Conservation (phyloP, 2,888 invertebrate genomes). For the Papilio gigon region DNA sequence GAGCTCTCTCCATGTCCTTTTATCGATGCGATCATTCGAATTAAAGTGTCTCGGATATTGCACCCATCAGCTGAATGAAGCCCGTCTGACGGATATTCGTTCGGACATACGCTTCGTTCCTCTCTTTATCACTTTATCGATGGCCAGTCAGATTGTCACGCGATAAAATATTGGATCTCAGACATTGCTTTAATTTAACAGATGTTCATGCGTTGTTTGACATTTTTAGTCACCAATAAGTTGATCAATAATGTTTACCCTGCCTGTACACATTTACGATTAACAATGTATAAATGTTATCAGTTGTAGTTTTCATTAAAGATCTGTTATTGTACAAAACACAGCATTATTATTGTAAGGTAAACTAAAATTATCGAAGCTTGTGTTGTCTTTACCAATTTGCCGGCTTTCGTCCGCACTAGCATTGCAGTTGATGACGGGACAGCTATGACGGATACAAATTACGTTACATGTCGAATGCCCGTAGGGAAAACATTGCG, state of each 20-base stretch:
- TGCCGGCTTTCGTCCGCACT: conserved; percentile 19
- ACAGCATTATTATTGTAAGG: neutral
- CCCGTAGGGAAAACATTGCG: conserved; percentile 10
- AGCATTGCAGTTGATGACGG: conserved; percentile 31
- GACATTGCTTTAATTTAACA: neutral
- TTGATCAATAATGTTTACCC: too few species aligned
- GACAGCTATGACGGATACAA: conserved; percentile 35
- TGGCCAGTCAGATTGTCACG: neutral
- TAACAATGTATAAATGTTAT: neutral
- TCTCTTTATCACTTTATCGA: conserved; percentile 22
- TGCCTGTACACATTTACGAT: neutral
- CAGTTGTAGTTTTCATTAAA: neutral
- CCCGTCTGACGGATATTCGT: conserved; percentile 27
- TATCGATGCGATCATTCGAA: conserved; percentile 23
- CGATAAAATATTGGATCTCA: neutral
- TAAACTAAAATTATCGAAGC: conserved; percentile 17
- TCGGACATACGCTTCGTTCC: conserved; percentile 5
- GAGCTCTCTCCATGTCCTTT: conserved; percentile 6
- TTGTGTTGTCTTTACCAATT: conserved; percentile 35
- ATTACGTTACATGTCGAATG: conserved; percentile 32
- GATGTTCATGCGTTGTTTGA: neutral
- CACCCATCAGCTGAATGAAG: conserved; percentile 18
- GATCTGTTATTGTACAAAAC: neutral
- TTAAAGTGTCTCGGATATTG: conserved; percentile 32
- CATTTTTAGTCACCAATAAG: neutral